Percentiles rank a stretch among this genome's conserved stretches.
Evolutionary conservation across 2,797 vertebrate genomes (phyloP).

Genomic region (Eulemur albifrons): DNA sequence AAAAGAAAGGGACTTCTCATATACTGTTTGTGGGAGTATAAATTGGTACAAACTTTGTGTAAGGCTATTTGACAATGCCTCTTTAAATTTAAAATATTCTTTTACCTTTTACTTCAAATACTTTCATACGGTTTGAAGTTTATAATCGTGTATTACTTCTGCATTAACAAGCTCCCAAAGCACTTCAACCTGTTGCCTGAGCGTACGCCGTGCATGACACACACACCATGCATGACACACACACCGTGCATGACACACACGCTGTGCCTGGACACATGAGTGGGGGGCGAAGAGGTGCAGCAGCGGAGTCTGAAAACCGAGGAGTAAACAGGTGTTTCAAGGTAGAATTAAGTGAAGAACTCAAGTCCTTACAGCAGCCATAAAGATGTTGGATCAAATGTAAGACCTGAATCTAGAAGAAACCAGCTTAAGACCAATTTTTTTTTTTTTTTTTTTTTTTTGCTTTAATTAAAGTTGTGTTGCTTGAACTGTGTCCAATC

Average conservation of each 20-base stretch:
- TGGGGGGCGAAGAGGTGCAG: background rate
- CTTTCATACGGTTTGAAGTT: background rate
- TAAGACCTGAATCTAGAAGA: background rate
- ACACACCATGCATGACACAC: rapidly evolving
- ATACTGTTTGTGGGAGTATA: background rate
- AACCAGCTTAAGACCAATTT: conserved; percentile 38
- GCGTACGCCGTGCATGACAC: no score
- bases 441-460: conserved; percentile 52
- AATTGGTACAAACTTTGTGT: background rate
- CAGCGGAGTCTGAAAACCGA: background rate
- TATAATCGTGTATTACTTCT: background rate
- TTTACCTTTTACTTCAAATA: background rate
- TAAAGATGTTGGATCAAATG: background rate
- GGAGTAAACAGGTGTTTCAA: background rate
- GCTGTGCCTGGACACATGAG: rapidly evolving
- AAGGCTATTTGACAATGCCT: background rate
- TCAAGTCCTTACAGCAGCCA: background rate
- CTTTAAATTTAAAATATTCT: background rate
- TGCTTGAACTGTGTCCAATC: conserved; percentile 63
- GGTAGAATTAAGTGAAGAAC: background rate
- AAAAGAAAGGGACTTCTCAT: background rate
- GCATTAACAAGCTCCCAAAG: background rate
- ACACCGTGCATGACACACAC: background rate
- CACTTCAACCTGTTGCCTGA: background rate
- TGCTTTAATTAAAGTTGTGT: conserved; percentile 66